Conservation (phyloP, 2,797 vertebrate species). For the Chaetodon trifasciatus region DNA sequence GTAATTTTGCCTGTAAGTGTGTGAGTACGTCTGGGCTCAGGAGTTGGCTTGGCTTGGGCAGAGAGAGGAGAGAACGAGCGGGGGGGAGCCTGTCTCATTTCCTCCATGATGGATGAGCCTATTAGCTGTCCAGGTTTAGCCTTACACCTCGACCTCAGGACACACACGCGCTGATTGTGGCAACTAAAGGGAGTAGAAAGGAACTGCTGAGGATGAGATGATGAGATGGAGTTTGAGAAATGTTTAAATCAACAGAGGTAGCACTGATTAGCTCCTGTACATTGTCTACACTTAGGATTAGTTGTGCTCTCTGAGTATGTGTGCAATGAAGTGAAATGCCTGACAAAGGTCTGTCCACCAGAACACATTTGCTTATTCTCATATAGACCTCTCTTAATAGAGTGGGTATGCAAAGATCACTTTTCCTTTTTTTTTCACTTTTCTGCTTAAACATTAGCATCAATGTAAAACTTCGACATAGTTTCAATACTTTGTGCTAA, state of each 20-base stretch:
- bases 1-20: constrained; percentile 64
- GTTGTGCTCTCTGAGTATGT: not conserved
- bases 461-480: not conserved
- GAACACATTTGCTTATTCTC: not conserved
- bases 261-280: constrained; percentile 10
- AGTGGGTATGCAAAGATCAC: not conserved
- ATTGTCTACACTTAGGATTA: not conserved
- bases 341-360: not conserved
- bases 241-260: constrained; percentile 4
- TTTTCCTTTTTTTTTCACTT: too few species aligned
- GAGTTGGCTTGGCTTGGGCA: constrained; percentile 43
- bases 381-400: not conserved
- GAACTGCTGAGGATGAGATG: constrained; percentile 30
- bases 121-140: constrained; percentile 78
- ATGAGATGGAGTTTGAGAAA: constrained; percentile 22
- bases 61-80: constrained; percentile 30
- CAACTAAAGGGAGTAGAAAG: constrained; percentile 15
- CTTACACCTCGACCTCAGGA: constrained; percentile 66
- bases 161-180: constrained; percentile 41
- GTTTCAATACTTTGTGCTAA: not conserved
- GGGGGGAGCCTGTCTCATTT: constrained; percentile 74
- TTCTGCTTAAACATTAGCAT: not conserved
- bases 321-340: not conserved
- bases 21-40: constrained; percentile 57
- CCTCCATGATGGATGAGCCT: constrained; percentile 80